Percentiles rank a stretch among this genome's conserved stretches.
Evolutionary conservation across 1,140 invertebrate genomes (phyloP).

Genomic region (Heliconius melpomene): DNA sequence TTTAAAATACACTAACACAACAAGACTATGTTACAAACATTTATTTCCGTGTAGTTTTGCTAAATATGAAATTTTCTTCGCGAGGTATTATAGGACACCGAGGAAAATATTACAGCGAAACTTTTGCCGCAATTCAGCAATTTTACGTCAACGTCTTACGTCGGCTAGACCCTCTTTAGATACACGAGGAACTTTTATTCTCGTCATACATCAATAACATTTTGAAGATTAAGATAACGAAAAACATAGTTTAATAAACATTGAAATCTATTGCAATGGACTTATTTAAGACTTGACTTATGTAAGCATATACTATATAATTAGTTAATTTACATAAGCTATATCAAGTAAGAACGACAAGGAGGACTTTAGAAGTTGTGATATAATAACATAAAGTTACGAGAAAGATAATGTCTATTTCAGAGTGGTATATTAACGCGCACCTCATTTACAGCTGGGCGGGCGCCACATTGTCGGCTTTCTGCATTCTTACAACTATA

Average conservation of each 20-base stretch:
- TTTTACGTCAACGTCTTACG: conserved; percentile 53
- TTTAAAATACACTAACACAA: no score
- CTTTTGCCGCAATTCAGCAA: conserved; percentile 59
- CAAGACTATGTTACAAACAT: background rate
- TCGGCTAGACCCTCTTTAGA: conserved; percentile 22
- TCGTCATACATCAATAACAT: background rate
- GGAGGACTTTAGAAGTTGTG: background rate
- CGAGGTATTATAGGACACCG: conserved; percentile 34
- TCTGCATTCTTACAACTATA: conserved; percentile 30
- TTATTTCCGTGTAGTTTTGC: conserved; percentile 17
- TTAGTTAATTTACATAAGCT: background rate
- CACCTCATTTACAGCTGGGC: conserved; percentile 67
- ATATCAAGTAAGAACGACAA: background rate
- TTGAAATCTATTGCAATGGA: background rate
- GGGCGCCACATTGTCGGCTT: conserved; percentile 59
- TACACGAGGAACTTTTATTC: background rate
- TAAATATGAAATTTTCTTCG: conserved; percentile 41
- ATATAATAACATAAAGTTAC: conserved; percentile 68
- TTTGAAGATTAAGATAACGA: background rate
- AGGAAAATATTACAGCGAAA: conserved; percentile 61
- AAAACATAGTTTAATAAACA: background rate
- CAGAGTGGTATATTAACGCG: conserved; percentile 75
- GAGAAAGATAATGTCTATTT: conserved; percentile 79
- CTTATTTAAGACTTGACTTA: no score
- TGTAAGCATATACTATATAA: background rate